A percentile compares a stretch with the other conserved stretches of the same genome.
Conservation (phyloP, 2,797 vertebrate species). For the Mycteria americana region DNA sequence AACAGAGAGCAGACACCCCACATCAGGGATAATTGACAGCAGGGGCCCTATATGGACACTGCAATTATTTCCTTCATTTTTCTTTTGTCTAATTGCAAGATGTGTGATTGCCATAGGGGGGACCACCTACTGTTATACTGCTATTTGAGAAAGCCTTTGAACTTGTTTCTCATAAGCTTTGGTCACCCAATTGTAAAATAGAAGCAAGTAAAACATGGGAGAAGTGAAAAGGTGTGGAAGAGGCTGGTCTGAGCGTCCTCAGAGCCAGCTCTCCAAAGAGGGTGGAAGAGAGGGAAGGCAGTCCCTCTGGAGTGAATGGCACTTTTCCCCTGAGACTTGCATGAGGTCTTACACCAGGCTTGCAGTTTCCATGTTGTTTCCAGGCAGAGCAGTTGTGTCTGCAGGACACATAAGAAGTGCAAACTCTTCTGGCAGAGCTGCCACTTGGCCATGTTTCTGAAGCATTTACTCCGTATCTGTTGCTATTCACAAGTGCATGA, state of each 20-base stretch:
- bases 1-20: background rate
- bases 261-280: background rate
- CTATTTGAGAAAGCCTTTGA: constrained; percentile 5
- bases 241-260: background rate
- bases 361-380: background rate
- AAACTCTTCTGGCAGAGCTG: background rate
- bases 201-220: background rate
- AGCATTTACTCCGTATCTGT: background rate
- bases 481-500: background rate
- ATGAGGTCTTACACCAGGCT: background rate
- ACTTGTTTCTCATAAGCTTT: constrained; percentile 1
- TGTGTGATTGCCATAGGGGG: background rate
- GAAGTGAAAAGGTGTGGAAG: background rate
- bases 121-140: background rate
- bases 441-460: background rate
- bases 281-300: background rate
- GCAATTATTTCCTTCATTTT: constrained; percentile 27
- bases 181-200: constrained; percentile 25
- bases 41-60: background rate
- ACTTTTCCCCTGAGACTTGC: background rate
- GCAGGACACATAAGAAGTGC: background rate
- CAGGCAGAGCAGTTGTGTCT: background rate
- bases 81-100: background rate
- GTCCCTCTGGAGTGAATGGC: background rate
- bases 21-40: background rate